Base-by-base conservation (phyloP, 2,797 vertebrate species). In the Sylvilagus floridanus region DNA sequence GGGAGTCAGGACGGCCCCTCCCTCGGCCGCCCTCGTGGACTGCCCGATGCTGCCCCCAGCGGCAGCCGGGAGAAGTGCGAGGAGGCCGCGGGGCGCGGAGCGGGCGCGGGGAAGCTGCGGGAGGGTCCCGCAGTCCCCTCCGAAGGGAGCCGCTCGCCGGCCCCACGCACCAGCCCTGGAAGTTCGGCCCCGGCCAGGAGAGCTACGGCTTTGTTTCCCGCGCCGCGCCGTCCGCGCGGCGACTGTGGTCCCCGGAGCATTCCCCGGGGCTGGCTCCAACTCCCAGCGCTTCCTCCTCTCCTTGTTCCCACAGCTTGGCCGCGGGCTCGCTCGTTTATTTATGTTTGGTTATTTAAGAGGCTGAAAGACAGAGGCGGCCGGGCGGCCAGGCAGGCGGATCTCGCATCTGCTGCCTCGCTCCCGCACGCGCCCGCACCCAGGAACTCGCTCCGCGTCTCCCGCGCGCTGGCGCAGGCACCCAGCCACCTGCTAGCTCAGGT, bases 21-120 rank as follows among this genome's bases (percentile, higher is more conserved):
- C 71, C 32, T 30, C 60, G 52, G 30, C 21, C 2, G 5, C 28
- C 60, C 50, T 94, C 50, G 73, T 83, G 63, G 42, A 3, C 94
- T 90, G 37, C 94, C 91, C 83, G 69, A 2, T 75, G 76, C 94
- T 95, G 96, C 96, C 97, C 66, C 97, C 94, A 91, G 93, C 63
- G 96, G 82, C 79, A 54, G 21, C 42, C 9, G 3, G 13, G 63
- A 82, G 68, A 87, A 94, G 30, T 66, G 0, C 42, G 47, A n/a
- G 30, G 62, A 60, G 30, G 47, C 22, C 9, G 37, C 9, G 17
- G 32, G 12, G 57, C 26, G 52, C 60, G 50, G 10, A 84, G 17
- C 42, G 26, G 19, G 63, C 1, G 3, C 37, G 65, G n/a, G 11
- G 57, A 87, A 68, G 16, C n/a, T 42, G 2, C 42, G 9, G 69